These are phyloP conservation scores for Tenthredo notha DNA, from an alignment of 2,888 invertebrate species.

Conservation along the genomic window DNA sequence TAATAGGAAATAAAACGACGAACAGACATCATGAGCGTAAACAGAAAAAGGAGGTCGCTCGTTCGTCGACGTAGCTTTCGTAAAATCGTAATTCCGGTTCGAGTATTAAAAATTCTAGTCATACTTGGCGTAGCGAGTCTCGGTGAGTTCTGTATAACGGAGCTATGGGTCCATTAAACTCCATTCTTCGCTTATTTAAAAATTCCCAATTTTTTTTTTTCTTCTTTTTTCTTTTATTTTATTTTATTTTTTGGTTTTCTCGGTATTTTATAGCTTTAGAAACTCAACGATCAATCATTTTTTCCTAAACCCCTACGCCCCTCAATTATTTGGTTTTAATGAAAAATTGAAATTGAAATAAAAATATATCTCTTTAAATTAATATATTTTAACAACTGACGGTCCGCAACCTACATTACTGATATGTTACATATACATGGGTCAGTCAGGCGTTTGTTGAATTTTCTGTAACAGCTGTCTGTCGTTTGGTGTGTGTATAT, in stretches of 20 bases:
- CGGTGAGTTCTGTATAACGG: background rate
- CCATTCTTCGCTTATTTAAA: conserved; percentile 4
- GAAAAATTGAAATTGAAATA: background rate
- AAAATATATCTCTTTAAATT: too few relatives aligned
- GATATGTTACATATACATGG: too few relatives aligned
- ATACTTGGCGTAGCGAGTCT: conserved; percentile 24
- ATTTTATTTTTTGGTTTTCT: too few relatives aligned
- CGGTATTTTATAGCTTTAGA: background rate
- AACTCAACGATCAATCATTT: background rate
- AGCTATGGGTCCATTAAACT: background rate
- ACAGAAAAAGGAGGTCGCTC: background rate
- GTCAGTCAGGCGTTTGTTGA: background rate
- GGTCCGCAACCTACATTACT: too few relatives aligned
- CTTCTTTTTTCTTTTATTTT: too few relatives aligned
- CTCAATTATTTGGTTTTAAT: background rate
- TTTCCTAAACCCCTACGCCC: too few relatives aligned
- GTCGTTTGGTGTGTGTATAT: conserved; percentile 20
- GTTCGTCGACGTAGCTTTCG: conserved; percentile 8
- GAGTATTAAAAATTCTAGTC: conserved; percentile 42
- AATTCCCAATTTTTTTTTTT: background rate
- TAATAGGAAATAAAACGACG: background rate
- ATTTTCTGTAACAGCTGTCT: background rate
- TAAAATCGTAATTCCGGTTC: conserved; percentile 3
- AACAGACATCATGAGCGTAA: background rate
- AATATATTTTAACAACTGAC: too few relatives aligned